Evolutionary conservation across 2,797 vertebrate species (phyloP), one percentile per base, ranked within the genome.

Genomic region (Brachyalestes nurse): DNA sequence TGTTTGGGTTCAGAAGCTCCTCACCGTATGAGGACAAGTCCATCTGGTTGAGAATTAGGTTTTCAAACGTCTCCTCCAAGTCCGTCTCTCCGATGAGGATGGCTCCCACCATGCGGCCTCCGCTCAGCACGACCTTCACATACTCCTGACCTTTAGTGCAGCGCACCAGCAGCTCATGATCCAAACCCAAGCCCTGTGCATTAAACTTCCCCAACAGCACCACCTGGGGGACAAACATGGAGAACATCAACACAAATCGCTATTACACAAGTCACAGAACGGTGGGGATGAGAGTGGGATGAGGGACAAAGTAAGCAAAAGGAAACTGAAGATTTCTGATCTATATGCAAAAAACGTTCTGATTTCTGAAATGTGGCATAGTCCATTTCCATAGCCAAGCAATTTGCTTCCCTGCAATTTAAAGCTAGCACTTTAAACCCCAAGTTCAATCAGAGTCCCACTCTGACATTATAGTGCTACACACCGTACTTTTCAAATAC

Each of bases 41-140:
- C 97, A 98, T 99, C 61, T 96, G 96, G 89, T 99, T 99, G 84
- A 99, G 94, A 87, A 99, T 99, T 57, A 99, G 88, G 86, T 99
- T 99, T 90, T 99, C 97, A 88, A 99, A 99, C 2, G 98, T 99
- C 92, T 99, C 98, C 85, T 99, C 98, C 83, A 99, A 89, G 85
- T 99, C 95, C 0, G 97, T 98, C 70, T 99, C 97, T 8, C 97
- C 97, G 0, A 99, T 97, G 5, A 99, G 92, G 81, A 98, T 92
- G 0, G 97, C 97, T 73, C 97, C 97, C 86, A 97, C 89, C 97
- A 98, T 98, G 21, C 94, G 92, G 0, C 97, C 97, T 0, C 90
- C 89, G 25, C 94, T 95, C 89, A 99, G 91, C 82, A 99, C 94
- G 0, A 95, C 96, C 89, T 99, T 99, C 81, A 99, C 77, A 0